These are phyloP conservation scores for Neomonachus schauinslandi DNA, from an alignment of 2,113 vertebrate genomes.

Conservation along the genomic window DNA sequence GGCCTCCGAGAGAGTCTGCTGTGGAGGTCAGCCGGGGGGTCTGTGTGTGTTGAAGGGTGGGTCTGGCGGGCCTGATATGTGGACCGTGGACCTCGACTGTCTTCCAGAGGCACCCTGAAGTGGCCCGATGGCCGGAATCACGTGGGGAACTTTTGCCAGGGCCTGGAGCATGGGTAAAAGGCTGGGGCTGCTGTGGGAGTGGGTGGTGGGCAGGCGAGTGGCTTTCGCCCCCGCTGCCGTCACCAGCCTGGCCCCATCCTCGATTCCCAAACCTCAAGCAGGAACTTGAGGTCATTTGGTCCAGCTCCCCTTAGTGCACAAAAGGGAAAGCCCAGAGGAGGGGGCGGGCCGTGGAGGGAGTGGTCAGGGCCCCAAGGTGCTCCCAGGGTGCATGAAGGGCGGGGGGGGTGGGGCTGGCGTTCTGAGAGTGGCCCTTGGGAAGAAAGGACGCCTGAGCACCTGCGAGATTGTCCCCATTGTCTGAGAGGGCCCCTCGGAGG, in stretches of 20 bases:
- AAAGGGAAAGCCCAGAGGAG: not conserved
- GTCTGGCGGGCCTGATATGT: not conserved
- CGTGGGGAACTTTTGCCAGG: constrained; percentile 83
- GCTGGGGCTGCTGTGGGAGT: not conserved
- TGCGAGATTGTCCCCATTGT: not conserved
- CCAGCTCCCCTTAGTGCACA: rapidly evolving
- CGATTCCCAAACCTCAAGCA: not conserved
- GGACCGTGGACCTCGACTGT: not conserved
- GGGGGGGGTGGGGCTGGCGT: not conserved
- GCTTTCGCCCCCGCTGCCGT: rapidly evolving
- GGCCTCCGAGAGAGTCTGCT: not conserved
- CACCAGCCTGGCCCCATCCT: not conserved
- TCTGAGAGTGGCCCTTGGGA: not conserved
- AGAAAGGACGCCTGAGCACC: not conserved
- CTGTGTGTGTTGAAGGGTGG: not conserved
- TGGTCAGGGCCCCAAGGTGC: not conserved
- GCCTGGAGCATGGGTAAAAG: constrained; percentile 89
- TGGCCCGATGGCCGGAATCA: constrained; percentile 86
- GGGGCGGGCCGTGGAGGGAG: not conserved
- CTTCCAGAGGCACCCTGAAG: constrained; percentile 86
- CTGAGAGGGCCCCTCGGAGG: not conserved
- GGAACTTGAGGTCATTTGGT: not conserved
- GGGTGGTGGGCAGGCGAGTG: not conserved
- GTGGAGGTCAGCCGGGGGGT: not conserved
- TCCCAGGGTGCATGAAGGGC: too few relatives aligned